A percentile compares a stretch with the other conserved stretches of the same genome.
Evolutionary conservation across 2,888 invertebrate genomes (phyloP).

Genomic region (Parthenolecanium corni): DNA sequence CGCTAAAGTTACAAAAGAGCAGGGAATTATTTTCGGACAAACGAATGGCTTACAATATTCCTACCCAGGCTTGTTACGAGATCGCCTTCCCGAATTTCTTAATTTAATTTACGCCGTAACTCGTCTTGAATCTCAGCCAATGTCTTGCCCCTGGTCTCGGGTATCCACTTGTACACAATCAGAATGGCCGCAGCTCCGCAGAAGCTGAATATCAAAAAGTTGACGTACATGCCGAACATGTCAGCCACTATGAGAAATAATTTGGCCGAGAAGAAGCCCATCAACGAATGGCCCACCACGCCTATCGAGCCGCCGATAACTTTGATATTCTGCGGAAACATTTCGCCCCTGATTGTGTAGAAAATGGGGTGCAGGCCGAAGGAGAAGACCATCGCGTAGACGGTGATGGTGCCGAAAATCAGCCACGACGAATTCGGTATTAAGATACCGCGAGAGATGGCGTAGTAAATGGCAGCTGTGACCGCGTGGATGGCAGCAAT

Average conservation of each 20-base stretch:
- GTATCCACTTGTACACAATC: constrained; percentile 10
- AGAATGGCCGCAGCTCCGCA: background rate
- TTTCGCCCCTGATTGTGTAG: background rate
- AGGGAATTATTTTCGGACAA: too few species aligned
- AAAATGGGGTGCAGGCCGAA: background rate
- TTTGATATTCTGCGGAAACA: constrained; percentile 12
- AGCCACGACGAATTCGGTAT: background rate
- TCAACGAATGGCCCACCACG: background rate
- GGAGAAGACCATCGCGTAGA: constrained; percentile 7
- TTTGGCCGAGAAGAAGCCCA: constrained; percentile 5
- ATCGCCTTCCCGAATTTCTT: background rate
- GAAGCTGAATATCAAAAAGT: constrained; percentile 8
- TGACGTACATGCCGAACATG: constrained; percentile 15
- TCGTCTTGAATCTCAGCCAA: constrained; percentile 19
- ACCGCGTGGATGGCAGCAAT: constrained; percentile 30
- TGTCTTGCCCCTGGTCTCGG: constrained; percentile 21
- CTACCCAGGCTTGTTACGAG: too few species aligned
- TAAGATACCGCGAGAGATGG: background rate
- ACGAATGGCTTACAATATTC: too few species aligned
- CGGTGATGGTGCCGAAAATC: constrained; percentile 6
- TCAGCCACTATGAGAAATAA: constrained; percentile 6
- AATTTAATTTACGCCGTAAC: background rate
- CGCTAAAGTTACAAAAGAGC: too few species aligned
- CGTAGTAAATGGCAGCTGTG: constrained; percentile 24
- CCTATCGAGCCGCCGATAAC: background rate